Conservation (phyloP, 2,888 invertebrate genomes). For the Chrysotoxum bicinctum region DNA sequence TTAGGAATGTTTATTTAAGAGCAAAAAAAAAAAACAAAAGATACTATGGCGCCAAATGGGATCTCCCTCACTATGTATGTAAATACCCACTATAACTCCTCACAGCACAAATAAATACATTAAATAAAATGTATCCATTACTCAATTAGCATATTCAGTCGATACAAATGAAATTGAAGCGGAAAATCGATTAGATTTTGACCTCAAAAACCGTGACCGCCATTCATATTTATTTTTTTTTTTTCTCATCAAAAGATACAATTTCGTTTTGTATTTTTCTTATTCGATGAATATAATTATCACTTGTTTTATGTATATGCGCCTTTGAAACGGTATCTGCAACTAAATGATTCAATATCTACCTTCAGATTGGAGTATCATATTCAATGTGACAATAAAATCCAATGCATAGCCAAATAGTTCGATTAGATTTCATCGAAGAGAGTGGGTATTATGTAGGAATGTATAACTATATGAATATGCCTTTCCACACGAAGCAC, state of each 20-base stretch:
- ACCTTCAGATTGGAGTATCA: conserved; percentile 21
- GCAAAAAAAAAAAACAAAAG: neutral
- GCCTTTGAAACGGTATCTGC: conserved; percentile 50
- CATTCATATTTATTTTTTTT: conserved; percentile 54
- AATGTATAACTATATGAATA: neutral
- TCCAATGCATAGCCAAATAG: conserved; percentile 41
- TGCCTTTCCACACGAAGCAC: conserved; percentile 35
- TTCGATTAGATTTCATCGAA: conserved; percentile 31
- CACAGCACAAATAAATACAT: conserved; percentile 50
- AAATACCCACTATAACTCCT: neutral
- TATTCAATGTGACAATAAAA: conserved; percentile 59
- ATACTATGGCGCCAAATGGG: conserved; percentile 11
- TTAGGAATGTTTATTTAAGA: conserved; percentile 9
- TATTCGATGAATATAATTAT: conserved; percentile 65
- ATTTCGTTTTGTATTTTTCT: conserved; percentile 39
- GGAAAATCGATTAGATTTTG: conserved; percentile 38
- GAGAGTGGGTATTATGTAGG: neutral
- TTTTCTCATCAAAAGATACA: conserved; percentile 53
- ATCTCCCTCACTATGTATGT: neutral
- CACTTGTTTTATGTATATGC: conserved; percentile 48
- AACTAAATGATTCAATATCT: conserved; percentile 15
- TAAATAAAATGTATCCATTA: conserved; percentile 59
- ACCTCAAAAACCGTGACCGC: conserved; percentile 47
- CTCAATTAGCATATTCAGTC: conserved; percentile 57
- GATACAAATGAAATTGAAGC: conserved; percentile 30